These are phyloP conservation scores for Typhlomys cinereus DNA, from an alignment of 2,113 vertebrate species.

Conservation along the genomic window DNA sequence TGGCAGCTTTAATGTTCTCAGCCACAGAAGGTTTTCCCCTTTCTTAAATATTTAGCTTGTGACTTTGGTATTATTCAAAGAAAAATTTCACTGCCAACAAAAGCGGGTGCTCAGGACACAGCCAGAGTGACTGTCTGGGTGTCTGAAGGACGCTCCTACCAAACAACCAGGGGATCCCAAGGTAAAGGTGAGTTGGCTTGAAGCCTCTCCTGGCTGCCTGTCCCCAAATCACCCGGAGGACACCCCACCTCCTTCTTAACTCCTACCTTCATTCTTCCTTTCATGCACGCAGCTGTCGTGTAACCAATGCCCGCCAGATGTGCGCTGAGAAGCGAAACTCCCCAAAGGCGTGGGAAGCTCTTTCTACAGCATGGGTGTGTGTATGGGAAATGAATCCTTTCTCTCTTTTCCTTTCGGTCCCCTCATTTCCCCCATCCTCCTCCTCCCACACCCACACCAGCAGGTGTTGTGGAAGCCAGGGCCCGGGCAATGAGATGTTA, in stretches of 20 bases:
- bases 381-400: slow-evolving; percentile 42
- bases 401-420: neutral
- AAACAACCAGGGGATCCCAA: neutral
- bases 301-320: slow-evolving; percentile 48
- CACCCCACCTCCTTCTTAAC: neutral
- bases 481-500: neutral
- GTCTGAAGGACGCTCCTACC: neutral
- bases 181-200: neutral
- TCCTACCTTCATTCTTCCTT: neutral
- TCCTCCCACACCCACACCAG: neutral
- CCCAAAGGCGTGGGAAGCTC: neutral
- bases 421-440: neutral
- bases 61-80: slow-evolving; percentile 10
- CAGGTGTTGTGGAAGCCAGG: neutral
- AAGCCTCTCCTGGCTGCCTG: neutral
- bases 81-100: neutral
- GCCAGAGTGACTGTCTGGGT: neutral
- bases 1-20: neutral
- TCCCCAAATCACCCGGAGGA: neutral
- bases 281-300: neutral
- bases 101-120: neutral
- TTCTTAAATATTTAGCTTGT: slow-evolving; percentile 5
- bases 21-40: neutral
- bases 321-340: slow-evolving; percentile 51
- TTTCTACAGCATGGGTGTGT: neutral